phyloP scores from a whole-genome alignment of 2,113 vertebrate species.

The Atherinomorus stipes region DNA sequence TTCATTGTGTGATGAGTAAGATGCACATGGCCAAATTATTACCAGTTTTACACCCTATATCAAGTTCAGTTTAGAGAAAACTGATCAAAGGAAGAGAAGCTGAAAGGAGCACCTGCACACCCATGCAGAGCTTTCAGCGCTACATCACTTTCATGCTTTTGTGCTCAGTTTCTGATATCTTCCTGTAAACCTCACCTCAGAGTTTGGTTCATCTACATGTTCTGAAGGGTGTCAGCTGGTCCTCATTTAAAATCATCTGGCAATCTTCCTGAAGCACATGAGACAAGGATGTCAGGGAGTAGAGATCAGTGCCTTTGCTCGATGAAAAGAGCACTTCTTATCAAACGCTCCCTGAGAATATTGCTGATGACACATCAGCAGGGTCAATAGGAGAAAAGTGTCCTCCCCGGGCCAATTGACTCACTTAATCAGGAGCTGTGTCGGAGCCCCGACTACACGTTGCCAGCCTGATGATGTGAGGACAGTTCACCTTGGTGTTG shows the following conservation, averaged over 20 bases:
- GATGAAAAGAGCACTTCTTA: constrained; percentile 71
- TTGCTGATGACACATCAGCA: constrained; percentile 77
- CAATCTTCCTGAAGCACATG: constrained; percentile 60
- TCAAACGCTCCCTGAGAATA: constrained; percentile 73
- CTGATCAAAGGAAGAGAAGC: not conserved
- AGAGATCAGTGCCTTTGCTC: constrained; percentile 63
- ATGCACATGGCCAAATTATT: not conserved
- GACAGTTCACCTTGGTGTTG: constrained; percentile 62
- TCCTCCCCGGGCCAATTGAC: constrained; percentile 73
- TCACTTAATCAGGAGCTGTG: constrained; percentile 71
- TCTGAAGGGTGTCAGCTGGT: constrained; percentile 60
- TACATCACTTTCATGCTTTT: not conserved
- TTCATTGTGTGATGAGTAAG: not conserved
- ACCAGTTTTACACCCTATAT: not conserved
- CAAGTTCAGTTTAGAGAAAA: not conserved
- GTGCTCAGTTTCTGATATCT: constrained; percentile 15
- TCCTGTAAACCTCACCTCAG: constrained; percentile 24
- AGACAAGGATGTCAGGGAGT: constrained; percentile 58
- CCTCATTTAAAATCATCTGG: constrained; percentile 68
- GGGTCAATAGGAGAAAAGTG: constrained; percentile 75
- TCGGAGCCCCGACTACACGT: constrained; percentile 6
- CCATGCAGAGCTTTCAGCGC: not conserved
- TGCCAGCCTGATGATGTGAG: constrained; percentile 42
- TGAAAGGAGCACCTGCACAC: not conserved
- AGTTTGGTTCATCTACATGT: constrained; percentile 38